Evolutionary conservation across 2,888 invertebrate genomes (phyloP).

Genomic region (Dasypogon diadema): DNA sequence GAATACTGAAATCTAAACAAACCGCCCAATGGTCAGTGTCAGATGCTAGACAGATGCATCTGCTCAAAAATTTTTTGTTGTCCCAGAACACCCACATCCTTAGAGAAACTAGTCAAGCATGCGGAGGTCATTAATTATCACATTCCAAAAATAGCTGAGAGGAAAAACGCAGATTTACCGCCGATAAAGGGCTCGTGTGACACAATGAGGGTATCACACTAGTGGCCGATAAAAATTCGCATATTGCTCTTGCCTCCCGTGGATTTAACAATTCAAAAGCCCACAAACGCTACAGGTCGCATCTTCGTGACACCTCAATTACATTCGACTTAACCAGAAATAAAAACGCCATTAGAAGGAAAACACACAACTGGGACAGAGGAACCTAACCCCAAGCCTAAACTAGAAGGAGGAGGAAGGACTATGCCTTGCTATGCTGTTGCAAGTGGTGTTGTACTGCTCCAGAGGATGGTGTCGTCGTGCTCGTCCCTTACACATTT

Average conservation of each 20-base stretch:
- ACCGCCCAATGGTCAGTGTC: background rate
- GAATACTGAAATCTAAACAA: too few relatives aligned
- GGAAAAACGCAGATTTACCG: background rate
- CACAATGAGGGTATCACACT: background rate
- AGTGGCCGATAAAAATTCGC: background rate
- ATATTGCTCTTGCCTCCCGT: background rate
- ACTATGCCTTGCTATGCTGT: background rate
- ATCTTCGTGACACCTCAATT: conserved; percentile 40
- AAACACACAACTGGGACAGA: background rate
- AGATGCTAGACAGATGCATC: conserved; percentile 26
- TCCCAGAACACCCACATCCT: conserved; percentile 36
- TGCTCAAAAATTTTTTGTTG: background rate
- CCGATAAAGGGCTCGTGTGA: background rate
- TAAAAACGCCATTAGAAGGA: conserved; percentile 31
- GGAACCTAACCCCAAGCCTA: background rate
- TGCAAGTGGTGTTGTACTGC: too few relatives aligned
- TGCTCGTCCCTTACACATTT: background rate
- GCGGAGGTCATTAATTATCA: conserved; percentile 31
- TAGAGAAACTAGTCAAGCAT: background rate
- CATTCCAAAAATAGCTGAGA: conserved; percentile 24
- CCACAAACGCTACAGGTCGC: background rate
- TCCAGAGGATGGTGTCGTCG: background rate
- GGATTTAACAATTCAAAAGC: background rate
- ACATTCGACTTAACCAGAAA: conserved; percentile 15
- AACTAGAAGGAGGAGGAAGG: background rate